Percentiles rank a stretch among this genome's conserved stretches.
phyloP scores from a whole-genome alignment of 1,140 invertebrate genomes.

The Atta cephalotes region DNA sequence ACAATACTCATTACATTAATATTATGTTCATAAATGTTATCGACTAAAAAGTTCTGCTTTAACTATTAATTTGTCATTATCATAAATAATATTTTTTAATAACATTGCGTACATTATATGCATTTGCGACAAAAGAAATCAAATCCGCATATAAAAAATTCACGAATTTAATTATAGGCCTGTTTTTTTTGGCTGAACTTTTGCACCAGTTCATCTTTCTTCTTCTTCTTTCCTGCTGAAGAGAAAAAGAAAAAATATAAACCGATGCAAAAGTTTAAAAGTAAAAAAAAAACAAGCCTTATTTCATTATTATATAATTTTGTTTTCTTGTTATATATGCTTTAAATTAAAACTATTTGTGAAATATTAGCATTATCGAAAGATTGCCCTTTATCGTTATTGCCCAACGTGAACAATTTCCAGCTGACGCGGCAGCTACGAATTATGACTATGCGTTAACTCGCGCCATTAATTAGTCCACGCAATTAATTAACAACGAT shows the following conservation, averaged over 20 bases:
- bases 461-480: slow-evolving; percentile 54
- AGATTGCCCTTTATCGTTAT: slow-evolving; percentile 16
- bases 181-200: too few species aligned
- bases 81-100: neutral
- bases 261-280: too few species aligned
- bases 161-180: neutral
- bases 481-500: slow-evolving; percentile 60
- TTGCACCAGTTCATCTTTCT: too few species aligned
- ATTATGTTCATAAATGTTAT: neutral
- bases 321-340: neutral
- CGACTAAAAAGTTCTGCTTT: neutral
- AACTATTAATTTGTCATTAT: slow-evolving; percentile 6
- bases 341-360: slow-evolving; percentile 20
- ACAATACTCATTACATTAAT: slow-evolving; percentile 15
- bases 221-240: too few species aligned
- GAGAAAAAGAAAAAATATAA: too few species aligned
- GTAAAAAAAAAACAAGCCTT: too few species aligned
- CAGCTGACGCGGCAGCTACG: slow-evolving; percentile 50
- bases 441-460: slow-evolving; percentile 41
- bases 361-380: neutral
- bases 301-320: neutral
- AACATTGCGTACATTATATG: neutral
- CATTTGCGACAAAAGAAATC: neutral
- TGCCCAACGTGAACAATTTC: slow-evolving; percentile 12
- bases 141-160: neutral